Base-by-base conservation (phyloP, 2,797 vertebrate species). In the Masticophis lateralis region DNA sequence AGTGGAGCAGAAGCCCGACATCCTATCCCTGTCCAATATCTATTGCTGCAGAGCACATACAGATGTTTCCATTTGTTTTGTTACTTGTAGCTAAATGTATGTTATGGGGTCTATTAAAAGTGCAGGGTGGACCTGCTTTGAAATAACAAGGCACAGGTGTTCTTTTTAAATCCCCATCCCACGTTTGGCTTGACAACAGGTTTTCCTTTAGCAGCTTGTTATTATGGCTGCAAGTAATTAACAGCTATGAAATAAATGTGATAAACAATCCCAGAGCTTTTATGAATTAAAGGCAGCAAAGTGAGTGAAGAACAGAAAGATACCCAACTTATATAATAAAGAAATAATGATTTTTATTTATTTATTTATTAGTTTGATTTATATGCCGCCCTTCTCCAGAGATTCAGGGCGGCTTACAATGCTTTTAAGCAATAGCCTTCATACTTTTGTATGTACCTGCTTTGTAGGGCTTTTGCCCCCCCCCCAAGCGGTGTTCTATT, bases 81-180 rank as follows among this genome's bases (percentile, higher is more conserved):
- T 86, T 94, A 92, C 92, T 94, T 96, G 94, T 90, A 94, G 95
- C 86, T 96, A 95, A 94, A 96, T 96, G 92, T 96, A 83, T 95
- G 90, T 95, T 95, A 97, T 95, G 96, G 94, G 96, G 95, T 83
- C 91, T 94, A 95, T 96, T 95, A 96, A 92, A 94, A 94, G 92
- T 94, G 92, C 95, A 95, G 94, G 92, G 94, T 91, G 91, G 92
- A 94, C 94, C 94, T 95, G 96, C 94, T 95, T 96, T 94, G 94
- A 95, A 96, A 96, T 94, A 96, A 96, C 94, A 95, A 95, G 95
- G 94, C 93, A 94, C 96, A 97, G 95, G 96, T 96, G 96, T 94
- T 96, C 93, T 25, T 90, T 95, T 95, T 94, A 96, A 96, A 95
- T 96, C 92, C 94, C 91, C 95, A 92, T 93, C 94, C 94, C 43